phyloP scores from a whole-genome alignment of 53 echinoderm and acorn worm genomes.

The Echinometra lucunter region DNA sequence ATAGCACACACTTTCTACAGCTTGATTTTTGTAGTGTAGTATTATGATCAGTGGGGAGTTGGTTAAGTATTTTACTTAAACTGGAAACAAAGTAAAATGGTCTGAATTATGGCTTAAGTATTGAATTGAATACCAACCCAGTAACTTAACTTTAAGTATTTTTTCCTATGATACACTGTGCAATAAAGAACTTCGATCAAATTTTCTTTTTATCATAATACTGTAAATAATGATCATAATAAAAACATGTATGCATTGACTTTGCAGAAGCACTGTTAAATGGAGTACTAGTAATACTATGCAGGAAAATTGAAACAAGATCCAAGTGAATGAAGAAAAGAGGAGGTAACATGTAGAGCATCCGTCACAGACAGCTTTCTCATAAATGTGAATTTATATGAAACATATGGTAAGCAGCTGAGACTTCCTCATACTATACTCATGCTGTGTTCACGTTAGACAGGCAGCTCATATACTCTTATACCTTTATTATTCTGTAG shows the following conservation, averaged over 20 bases:
- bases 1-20: background rate
- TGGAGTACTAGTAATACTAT: background rate
- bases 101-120: too few species aligned
- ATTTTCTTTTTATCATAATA: background rate
- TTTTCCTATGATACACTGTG: background rate
- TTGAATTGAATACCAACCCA: too few species aligned
- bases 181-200: too few species aligned
- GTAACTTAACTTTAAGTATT: too few species aligned
- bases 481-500: too few species aligned
- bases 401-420: slow-evolving; percentile 44
- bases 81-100: background rate
- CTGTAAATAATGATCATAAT: background rate
- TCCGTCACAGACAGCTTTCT: slow-evolving; percentile 13
- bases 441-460: background rate
- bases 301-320: background rate
- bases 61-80: background rate
- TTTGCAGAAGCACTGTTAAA: background rate
- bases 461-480: too few species aligned
- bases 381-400: slow-evolving; percentile 44
- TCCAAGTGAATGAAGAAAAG: background rate
- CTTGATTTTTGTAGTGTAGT: background rate
- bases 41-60: background rate
- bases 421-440: background rate
- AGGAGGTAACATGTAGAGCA: slow-evolving; percentile 21
- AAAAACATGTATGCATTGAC: background rate